A percentile compares a stretch with the other conserved stretches of the same genome.
Evolutionary conservation across 2,797 vertebrate species (phyloP).

Genomic region (Sebastes itinus): DNA sequence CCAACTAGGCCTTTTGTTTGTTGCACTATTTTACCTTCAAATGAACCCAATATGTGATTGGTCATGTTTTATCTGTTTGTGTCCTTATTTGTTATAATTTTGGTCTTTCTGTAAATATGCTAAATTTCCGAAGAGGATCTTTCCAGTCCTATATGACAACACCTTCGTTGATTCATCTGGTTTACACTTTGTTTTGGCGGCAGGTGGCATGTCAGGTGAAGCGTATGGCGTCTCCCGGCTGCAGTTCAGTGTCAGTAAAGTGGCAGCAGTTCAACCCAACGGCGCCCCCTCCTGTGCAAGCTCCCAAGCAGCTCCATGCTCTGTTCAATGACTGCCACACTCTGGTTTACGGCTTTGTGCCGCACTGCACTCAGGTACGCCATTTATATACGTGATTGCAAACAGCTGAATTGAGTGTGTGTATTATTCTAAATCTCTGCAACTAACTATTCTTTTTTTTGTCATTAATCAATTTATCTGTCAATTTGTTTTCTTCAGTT

Average conservation of each 20-base stretch:
- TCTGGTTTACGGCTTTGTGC: constrained; percentile 88
- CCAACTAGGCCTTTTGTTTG: neutral
- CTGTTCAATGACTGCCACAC: constrained; percentile 85
- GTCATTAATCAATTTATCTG: neutral
- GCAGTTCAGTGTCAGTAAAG: constrained; percentile 87
- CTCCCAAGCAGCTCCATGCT: constrained; percentile 85
- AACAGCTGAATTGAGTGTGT: neutral
- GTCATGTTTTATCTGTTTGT: neutral
- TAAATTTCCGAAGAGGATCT: neutral
- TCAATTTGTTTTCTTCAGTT: neutral
- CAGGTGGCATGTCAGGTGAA: constrained; percentile 82
- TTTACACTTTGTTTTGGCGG: neutral
- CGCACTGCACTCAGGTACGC: constrained; percentile 87
- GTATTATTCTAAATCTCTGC: neutral
- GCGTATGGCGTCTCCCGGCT: constrained; percentile 81
- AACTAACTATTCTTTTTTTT: neutral
- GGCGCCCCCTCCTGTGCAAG: constrained; percentile 79
- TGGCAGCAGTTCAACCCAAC: constrained; percentile 85
- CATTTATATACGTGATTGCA: neutral
- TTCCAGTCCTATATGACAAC: neutral
- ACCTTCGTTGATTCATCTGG: neutral
- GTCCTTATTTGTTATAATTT: neutral
- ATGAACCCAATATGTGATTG: neutral
- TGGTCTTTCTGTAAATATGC: neutral
- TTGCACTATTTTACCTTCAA: neutral